These are phyloP conservation scores for Drosophila nr. medialis DNA, from an alignment of 2,888 invertebrate species.

Conservation along the genomic window DNA sequence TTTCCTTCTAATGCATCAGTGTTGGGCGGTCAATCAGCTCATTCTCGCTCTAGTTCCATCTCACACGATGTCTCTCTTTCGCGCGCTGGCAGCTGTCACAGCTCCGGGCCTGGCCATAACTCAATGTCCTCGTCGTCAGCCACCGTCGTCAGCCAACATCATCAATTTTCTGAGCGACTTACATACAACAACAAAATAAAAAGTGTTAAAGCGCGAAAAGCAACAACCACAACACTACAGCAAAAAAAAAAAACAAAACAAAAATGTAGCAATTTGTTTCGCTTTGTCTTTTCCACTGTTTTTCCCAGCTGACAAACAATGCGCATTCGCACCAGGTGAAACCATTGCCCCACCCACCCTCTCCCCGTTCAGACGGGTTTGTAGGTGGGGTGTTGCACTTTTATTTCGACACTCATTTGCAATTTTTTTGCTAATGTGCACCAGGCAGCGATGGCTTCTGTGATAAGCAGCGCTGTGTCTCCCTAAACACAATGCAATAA, in stretches of 20 bases:
- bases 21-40: slow-evolving; percentile 54
- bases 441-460: slow-evolving; percentile 55
- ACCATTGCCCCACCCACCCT: not conserved
- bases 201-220: slow-evolving; percentile 80
- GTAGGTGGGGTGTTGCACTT: slow-evolving; percentile 35
- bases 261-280: slow-evolving; percentile 75
- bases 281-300: slow-evolving; percentile 70
- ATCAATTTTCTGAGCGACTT: slow-evolving; percentile 66
- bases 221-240: slow-evolving; percentile 42
- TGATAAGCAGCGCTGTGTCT: slow-evolving; percentile 58
- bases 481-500: slow-evolving; percentile 72
- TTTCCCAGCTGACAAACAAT: slow-evolving; percentile 66
- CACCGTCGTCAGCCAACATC: slow-evolving; percentile 47
- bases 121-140: slow-evolving; percentile 58
- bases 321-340: slow-evolving; percentile 64
- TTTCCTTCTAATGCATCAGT: slow-evolving; percentile 51
- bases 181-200: slow-evolving; percentile 41
- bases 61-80: not conserved
- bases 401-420: slow-evolving; percentile 78
- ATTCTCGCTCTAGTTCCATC: not conserved
- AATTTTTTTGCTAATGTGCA: slow-evolving; percentile 75
- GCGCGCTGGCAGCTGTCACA: slow-evolving; percentile 65
- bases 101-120: slow-evolving; percentile 60
- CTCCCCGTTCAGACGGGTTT: slow-evolving; percentile 6
- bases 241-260: slow-evolving; percentile 25